Percentiles rank a stretch among this genome's conserved stretches.
phyloP scores from a whole-genome alignment of 2,888 invertebrate species.

The Neoitamus cyanurus region DNA sequence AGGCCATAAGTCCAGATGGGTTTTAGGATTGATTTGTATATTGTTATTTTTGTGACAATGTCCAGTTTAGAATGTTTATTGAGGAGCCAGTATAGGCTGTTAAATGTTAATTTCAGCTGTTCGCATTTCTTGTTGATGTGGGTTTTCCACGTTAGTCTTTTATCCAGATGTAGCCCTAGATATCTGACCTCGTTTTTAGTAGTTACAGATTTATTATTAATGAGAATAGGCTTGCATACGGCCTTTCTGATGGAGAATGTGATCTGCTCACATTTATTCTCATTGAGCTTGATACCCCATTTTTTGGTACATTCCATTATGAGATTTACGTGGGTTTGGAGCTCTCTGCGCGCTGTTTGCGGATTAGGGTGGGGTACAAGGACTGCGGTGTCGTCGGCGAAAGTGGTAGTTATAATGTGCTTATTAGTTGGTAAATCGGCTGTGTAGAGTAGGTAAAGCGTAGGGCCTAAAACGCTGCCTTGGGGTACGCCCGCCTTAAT shows the following conservation, averaged over 20 bases:
- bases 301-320: too few relatives aligned
- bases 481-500: too few relatives aligned
- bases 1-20: too few relatives aligned
- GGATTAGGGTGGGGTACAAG: not conserved
- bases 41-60: not conserved
- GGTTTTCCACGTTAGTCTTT: too few relatives aligned
- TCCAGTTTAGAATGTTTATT: not conserved
- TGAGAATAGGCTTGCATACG: not conserved
- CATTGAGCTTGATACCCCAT: not conserved
- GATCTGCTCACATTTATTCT: not conserved
- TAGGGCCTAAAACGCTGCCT: constrained; percentile 8
- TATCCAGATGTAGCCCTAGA: too few relatives aligned
- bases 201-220: not conserved
- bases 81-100: too few relatives aligned
- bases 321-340: not conserved
- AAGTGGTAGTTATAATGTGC: not conserved
- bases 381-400: not conserved
- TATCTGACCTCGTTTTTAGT: not conserved
- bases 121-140: too few relatives aligned
- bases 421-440: not conserved
- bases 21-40: not conserved
- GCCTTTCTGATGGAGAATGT: not conserved
- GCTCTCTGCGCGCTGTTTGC: not conserved
- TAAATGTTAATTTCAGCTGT: too few relatives aligned
- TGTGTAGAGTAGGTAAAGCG: not conserved